Base-by-base conservation (phyloP, 2,797 vertebrate genomes). In the Sternotherus odoratus region DNA sequence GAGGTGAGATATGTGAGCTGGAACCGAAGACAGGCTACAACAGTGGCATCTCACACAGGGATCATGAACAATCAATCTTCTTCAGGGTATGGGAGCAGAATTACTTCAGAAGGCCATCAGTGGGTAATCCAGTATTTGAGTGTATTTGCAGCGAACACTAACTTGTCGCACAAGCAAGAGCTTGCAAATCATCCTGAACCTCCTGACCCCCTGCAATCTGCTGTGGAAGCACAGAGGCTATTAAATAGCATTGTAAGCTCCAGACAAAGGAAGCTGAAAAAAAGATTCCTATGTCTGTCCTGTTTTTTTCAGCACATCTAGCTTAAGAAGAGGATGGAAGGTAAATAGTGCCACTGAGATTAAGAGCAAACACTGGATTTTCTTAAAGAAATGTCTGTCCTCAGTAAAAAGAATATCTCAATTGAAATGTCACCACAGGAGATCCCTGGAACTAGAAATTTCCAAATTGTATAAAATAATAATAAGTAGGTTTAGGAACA, bases 41-140 rank as follows among this genome's bases (percentile, higher is more conserved):
- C 94, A 97, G 93, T 51, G 2, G 94, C 94, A 95, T 96, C 96
- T 97, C 91, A 95, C 94, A 96, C 96, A 93, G 88, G 94, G 95
- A 98, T 98, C 97, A 97, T 95, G 97, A 97, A 94, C 97, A 97
- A 98, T 98, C 97, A 96, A 95, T 98, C 98, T 96, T 98, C 98
- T 97, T 97, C 97, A 97, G 95, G 95, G 94, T 87, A 94, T 89
- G 88, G 81, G 95, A 96, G 96, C 95, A 96, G 93, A 94, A 96
- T 94, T 94, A 86, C 95, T 96, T 88, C 83, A 97, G 96, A 97
- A 96, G 95, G 97, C 97, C 97, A 97, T 91, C 92, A 79, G 79
- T 57, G 56, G 51, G 21, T 97, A 97, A 98, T 97, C 87, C 0
- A 1, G 92, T 95, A 91, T 96, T 97, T 95, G 91, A 96, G 96